These are phyloP conservation scores for Macrobrachium nipponense DNA, from an alignment of 1,140 invertebrate species.

Conservation along the genomic window DNA sequence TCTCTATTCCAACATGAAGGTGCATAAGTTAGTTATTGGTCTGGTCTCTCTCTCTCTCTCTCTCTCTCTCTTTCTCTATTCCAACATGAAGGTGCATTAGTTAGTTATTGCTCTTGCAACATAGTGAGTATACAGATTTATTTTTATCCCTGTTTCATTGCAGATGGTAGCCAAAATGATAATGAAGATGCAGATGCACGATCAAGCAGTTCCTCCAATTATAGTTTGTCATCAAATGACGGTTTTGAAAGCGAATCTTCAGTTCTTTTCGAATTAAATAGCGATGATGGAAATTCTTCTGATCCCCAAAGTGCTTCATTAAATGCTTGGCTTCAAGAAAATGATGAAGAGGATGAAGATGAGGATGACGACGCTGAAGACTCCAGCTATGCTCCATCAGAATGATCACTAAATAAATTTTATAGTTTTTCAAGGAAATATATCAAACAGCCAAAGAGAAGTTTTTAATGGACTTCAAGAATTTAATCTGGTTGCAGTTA, in stretches of 20 bases:
- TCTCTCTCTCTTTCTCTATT: no score
- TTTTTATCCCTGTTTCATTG: no score
- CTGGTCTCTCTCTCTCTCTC: no score
- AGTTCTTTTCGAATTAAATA: slow-evolving; percentile 68
- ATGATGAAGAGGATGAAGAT: slow-evolving; percentile 37
- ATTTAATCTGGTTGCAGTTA: no score
- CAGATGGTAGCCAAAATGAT: not conserved
- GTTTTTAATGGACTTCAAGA: no score
- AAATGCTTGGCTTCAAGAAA: slow-evolving; percentile 34
- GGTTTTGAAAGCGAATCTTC: slow-evolving; percentile 5
- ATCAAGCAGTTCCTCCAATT: not conserved
- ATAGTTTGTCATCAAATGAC: not conserved
- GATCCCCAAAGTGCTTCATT: slow-evolving; percentile 29
- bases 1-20: no score
- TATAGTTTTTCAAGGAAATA: no score
- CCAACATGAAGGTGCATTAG: no score
- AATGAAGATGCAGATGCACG: not conserved
- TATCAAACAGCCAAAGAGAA: no score
- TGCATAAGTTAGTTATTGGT: no score
- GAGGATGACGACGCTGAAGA: slow-evolving; percentile 34
- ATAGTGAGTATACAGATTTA: no score
- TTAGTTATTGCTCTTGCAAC: no score
- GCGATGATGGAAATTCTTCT: slow-evolving; percentile 64
- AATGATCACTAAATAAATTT: not conserved
- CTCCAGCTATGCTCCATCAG: slow-evolving; percentile 13